Percentiles rank a stretch among this genome's conserved stretches.
Evolutionary conservation across 2,113 vertebrate species (phyloP).

Genomic region (Amazona guildingii): DNA sequence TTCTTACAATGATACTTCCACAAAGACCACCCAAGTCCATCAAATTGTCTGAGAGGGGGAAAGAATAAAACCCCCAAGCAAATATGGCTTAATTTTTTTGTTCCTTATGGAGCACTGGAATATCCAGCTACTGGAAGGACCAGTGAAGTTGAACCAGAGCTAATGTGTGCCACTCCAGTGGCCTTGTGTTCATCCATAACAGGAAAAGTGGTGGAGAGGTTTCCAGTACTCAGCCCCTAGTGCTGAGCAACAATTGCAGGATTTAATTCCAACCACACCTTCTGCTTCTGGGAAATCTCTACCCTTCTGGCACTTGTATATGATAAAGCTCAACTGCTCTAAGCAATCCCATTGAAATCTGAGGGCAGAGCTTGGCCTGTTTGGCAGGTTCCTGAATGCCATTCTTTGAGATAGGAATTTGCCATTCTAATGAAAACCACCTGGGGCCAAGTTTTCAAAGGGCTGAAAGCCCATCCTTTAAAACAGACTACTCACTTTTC

Average conservation of each 20-base stretch:
- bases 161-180: not conserved
- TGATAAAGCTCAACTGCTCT: not conserved
- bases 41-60: not conserved
- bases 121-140: not conserved
- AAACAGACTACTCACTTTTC: not conserved
- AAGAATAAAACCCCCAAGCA: not conserved
- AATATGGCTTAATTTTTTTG: not conserved
- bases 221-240: not conserved
- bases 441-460: slow-evolving; percentile 57
- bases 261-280: slow-evolving; percentile 29
- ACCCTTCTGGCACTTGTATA: not conserved
- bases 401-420: slow-evolving; percentile 48
- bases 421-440: slow-evolving; percentile 51
- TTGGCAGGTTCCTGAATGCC: slow-evolving; percentile 36
- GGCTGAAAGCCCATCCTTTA: not conserved
- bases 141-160: not conserved
- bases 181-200: not conserved
- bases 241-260: not conserved
- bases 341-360: slow-evolving; percentile 30
- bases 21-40: not conserved
- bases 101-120: not conserved
- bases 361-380: slow-evolving; percentile 27
- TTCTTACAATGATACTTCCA: not conserved
- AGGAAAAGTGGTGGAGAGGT: not conserved
- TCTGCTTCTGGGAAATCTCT: slow-evolving; percentile 37